Conservation (phyloP, 2,113 vertebrate species). For the Chamaetylas fuelleborni region DNA sequence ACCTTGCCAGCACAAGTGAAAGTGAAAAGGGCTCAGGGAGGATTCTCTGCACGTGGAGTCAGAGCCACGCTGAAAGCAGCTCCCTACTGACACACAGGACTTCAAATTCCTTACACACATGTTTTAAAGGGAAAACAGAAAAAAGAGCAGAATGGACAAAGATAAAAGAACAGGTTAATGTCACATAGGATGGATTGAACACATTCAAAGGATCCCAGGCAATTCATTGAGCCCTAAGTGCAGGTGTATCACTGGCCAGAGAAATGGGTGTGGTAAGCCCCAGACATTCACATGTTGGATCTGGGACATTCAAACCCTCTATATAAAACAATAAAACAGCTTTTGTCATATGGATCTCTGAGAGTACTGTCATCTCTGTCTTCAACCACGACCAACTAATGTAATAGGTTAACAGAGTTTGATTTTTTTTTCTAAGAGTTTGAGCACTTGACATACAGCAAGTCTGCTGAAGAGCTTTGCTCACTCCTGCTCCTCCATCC, state of each 20-base stretch:
- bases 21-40: not conserved
- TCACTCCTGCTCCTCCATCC: not conserved
- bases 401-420: too few relatives aligned
- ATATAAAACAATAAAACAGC: too few relatives aligned
- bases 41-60: not conserved
- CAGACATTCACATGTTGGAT: too few relatives aligned
- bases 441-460: not conserved
- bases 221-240: too few relatives aligned
- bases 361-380: too few relatives aligned
- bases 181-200: too few relatives aligned
- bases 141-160: not conserved
- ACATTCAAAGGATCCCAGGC: too few relatives aligned
- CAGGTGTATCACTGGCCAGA: too few relatives aligned
- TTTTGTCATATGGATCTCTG: too few relatives aligned
- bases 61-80: not conserved
- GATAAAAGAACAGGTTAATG: not conserved
- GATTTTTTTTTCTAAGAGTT: not conserved
- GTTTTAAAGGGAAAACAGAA: not conserved
- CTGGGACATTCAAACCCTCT: too few relatives aligned
- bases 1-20: not conserved
- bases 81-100: not conserved
- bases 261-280: too few relatives aligned
- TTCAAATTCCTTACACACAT: not conserved
- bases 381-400: too few relatives aligned
- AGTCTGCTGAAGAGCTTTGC: not conserved